Evolutionary conservation across 2,888 invertebrate genomes (phyloP), one percentile per base, ranked within the genome.

Genomic region (Andricus quercusramuli): DNA sequence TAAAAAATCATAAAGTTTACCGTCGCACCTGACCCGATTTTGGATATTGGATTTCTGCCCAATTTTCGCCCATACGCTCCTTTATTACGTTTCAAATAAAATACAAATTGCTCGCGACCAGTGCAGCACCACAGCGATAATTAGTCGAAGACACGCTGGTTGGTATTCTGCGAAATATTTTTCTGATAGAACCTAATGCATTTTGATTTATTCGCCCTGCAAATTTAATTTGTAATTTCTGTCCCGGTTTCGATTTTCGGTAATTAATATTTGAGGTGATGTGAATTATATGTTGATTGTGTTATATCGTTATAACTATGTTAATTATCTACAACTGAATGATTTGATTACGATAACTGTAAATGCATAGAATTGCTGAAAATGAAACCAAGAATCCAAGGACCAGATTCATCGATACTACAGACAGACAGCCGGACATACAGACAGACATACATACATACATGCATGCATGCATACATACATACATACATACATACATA

Each of bases 11-110:
- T 47, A 47, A 41, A 68, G 68, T 47, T 47, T 44, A 68, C 22
- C 15, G 1, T 1, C 25, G 15, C 62, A 62, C 62, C 62, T 62
- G 62, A 68, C 68, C 41, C 56, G 17, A 56, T 74, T 74, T 74
- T 56, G 51, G 74, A 51, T 74, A 74, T 74, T 74, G 74, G 74
- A 56, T 74, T 70, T 74, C 74, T 56, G 74, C 25, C 56, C 74
- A 74, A 74, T 74, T 56, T 74, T 32, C 32, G n/a, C n/a, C 32
- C n/a, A 32, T 51, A 56, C 15, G 25, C 29, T 51, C 51, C 74
- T 74, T 74, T 74, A 74, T 74, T 74, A 56, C 32, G 13, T 56
- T 74, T 51, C 32, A 51, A 74, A 74, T 74, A 74, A 74, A 74
- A 74, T 74, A 74, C 56, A 74, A 56, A 74, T 74, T 74, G 51